Base-by-base conservation (phyloP, 2,888 invertebrate genomes). In the Metopia argyrocephala region DNA sequence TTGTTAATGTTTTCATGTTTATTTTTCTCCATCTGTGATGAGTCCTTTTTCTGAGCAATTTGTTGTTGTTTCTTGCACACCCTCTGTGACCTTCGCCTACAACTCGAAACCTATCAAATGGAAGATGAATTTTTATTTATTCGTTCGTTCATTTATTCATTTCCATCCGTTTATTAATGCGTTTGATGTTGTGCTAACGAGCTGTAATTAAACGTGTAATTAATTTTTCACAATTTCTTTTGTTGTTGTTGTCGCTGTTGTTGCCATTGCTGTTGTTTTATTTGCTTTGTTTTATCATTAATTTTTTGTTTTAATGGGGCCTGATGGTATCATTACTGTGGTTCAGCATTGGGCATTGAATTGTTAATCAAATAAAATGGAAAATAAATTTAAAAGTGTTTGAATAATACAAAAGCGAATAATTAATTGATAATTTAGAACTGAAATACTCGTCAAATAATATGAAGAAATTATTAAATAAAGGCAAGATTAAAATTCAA, bases 181-280 rank as follows among this genome's bases (percentile, higher is more conserved):
- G 64, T 74, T 81, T 81, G 74, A 81, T 81, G 78, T 81, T 81
- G 81, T 81, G 81, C 74, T 81, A 81, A 81, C 74, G 78, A 81
- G 80, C 73, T 57, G 73, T 59, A 74, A 81, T 81, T 76, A 76
- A 81, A 81, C 68, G 80, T 80, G 64, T 69, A 80, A 80, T 80
- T 80, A 80, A 76, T 76, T 80, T 73, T 68, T 45, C 12, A 50
- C 27, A 38, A 38, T 38, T 12, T 15, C 59, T 75, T 66, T 61
- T 52, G 45, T 59, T 59, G 4, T 65, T 27, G 21, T 28, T 31
- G 2, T 31, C 1, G 31, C 9, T 31, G 1, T 31, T 31, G 3
- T 31, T 31, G 1, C 9, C 9, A 9, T 31, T 31, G 2, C 15
- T 38, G 38, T 38, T 38, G 38, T 38, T 27, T 56, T 28, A n/a